Base-by-base conservation (phyloP, 2,797 vertebrate species). In the Diglossa cyanea region DNA sequence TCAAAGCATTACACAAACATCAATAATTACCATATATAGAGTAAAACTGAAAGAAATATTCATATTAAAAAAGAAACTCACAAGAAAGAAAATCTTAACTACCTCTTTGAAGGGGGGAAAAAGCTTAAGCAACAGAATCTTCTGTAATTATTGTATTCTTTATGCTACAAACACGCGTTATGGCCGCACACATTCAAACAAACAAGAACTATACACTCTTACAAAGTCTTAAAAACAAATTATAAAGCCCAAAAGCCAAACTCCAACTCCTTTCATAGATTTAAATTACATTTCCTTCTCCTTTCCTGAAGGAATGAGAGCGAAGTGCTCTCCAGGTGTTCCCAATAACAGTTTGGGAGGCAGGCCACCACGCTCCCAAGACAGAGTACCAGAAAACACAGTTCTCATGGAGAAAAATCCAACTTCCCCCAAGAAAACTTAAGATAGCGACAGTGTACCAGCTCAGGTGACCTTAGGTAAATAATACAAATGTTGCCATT, bases 261-360 rank as follows among this genome's bases (percentile, higher is more conserved):
- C 3, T 16, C 45, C 47, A 80, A 39, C 3, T 70, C 54, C 17
- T 86, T 85, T 80, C 47, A 65, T 9, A 57, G 12, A 28, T 58
- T 54, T 51, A 48, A 95, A 90, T 54, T 62, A 51, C 21, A 70
- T 67, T 96, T 87, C 75, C 67, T 89, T 82, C 71, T 57, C 68
- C 60, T 40, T 94, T 93, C 80, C 93, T 74, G 6, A 7, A 71
- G 20, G 76, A 82, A 73, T 50, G 78, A 91, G 86, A 33, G 54
- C 30, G 33, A 89, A 96, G 80, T 70, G 61, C 33, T 94, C 92
- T 94, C 96, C 92, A 97, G 93, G 95, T 93, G 94, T 86, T 94
- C 96, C 80, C 79, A 95, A 17, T 53, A 96, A 95, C 76, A 79
- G 79, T 88, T 92, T 95, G 85, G 75, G 75, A 97, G 75, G 75